These are phyloP conservation scores for Teleogryllus occipitalis DNA, from an alignment of 1,140 invertebrate genomes.

Conservation along the genomic window DNA sequence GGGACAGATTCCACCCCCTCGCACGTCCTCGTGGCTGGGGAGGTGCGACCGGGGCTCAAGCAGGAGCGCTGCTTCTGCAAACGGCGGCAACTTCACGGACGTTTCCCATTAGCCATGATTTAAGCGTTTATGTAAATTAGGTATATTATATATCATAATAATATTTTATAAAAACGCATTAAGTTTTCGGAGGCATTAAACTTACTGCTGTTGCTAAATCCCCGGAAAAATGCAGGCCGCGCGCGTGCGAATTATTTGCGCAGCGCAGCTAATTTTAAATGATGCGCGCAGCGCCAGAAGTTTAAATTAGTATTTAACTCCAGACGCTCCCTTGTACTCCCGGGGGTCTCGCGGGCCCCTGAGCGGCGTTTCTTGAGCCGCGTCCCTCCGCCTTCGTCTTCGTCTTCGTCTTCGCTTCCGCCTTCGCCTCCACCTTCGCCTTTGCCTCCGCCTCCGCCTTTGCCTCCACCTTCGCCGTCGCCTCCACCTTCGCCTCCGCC, in stretches of 20 bases:
- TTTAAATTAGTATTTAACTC: not conserved
- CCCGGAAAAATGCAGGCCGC: not conserved
- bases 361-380: too few species aligned
- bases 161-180: not conserved
- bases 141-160: not conserved
- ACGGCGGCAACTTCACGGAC: not conserved
- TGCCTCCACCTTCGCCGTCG: too few species aligned
- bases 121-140: not conserved
- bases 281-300: not conserved
- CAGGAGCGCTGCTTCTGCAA: too few species aligned
- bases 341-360: too few species aligned
- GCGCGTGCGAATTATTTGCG: not conserved
- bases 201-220: not conserved
- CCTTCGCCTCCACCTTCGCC: too few species aligned
- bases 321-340: not conserved
- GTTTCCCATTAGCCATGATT: not conserved
- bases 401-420: too few species aligned
- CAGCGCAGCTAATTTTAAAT: not conserved
- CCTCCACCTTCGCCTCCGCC: too few species aligned
- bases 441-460: too few species aligned
- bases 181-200: not conserved
- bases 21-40: too few species aligned
- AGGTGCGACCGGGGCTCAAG: too few species aligned
- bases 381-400: too few species aligned
- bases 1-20: too few species aligned